A percentile compares a stretch with the other conserved stretches of the same genome.
phyloP scores from a whole-genome alignment of 2,888 invertebrate genomes.

The Cryptocheilus praepositus region DNA sequence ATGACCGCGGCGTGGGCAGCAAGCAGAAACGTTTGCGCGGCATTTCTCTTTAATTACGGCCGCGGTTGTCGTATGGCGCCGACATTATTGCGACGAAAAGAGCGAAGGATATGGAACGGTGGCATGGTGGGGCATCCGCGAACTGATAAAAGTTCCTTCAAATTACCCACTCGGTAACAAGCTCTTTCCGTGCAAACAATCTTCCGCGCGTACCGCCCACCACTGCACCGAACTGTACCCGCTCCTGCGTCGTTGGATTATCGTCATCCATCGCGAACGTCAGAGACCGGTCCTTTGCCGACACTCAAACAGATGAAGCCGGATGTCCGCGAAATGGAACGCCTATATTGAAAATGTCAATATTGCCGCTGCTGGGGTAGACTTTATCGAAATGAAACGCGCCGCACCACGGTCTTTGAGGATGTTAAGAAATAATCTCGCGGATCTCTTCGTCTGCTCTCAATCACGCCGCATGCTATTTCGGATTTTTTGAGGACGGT shows the following conservation, averaged over 20 bases:
- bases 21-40: slow-evolving; percentile 56
- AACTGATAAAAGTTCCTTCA: slow-evolving; percentile 48
- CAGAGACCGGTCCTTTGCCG: too few species aligned
- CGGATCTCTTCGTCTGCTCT: too few species aligned
- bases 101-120: not conserved
- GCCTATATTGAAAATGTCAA: too few species aligned
- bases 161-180: slow-evolving; percentile 50
- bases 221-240: too few species aligned
- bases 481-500: too few species aligned
- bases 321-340: too few species aligned
- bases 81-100: slow-evolving; percentile 40
- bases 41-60: slow-evolving; percentile 60
- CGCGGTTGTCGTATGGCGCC: slow-evolving; percentile 44
- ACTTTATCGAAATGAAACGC: too few species aligned
- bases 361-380: too few species aligned
- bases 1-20: slow-evolving; percentile 56
- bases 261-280: not conserved
- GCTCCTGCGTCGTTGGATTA: slow-evolving; percentile 5
- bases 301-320: too few species aligned
- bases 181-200: slow-evolving; percentile 55
- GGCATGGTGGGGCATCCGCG: slow-evolving; percentile 9
- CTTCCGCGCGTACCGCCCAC: slow-evolving; percentile 35
- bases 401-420: too few species aligned
- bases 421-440: too few species aligned
- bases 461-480: too few species aligned